Percentiles rank a stretch among this genome's conserved stretches.
These are phyloP conservation scores for Eonycteris spelaea DNA, from an alignment of 2,113 vertebrate species.

Conservation along the genomic window DNA sequence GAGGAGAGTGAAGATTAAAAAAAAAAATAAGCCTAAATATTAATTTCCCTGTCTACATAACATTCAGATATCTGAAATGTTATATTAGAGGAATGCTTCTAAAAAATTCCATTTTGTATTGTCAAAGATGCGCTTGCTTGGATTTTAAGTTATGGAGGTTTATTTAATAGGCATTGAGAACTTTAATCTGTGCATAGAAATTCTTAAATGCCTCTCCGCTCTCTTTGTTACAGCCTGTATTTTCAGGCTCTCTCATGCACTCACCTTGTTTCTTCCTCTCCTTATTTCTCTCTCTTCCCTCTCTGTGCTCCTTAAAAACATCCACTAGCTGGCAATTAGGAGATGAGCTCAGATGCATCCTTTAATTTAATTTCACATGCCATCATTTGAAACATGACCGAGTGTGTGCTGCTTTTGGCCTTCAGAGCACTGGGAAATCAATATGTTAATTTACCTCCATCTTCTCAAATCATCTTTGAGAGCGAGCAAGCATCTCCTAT, in stretches of 20 bases:
- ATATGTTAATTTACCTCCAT: constrained; percentile 60
- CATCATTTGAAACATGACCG: constrained; percentile 53
- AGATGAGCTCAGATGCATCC: constrained; percentile 65
- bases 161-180: neutral
- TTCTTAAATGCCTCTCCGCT: neutral
- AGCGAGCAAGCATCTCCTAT: neutral
- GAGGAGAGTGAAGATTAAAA: neutral
- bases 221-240: neutral
- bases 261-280: neutral
- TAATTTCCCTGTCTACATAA: neutral
- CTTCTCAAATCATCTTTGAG: constrained; percentile 7
- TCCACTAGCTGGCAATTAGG: constrained; percentile 45
- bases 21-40: neutral
- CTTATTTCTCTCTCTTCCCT: neutral
- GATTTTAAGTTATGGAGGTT: neutral
- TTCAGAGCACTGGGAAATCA: constrained; percentile 63
- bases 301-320: constrained; percentile 17
- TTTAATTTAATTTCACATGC: constrained; percentile 74
- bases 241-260: neutral
- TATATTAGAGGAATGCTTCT: neutral
- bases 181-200: neutral
- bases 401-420: constrained; percentile 34
- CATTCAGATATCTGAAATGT: neutral
- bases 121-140: neutral
- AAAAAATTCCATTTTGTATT: neutral